These are phyloP conservation scores for Drosophila aldrichi DNA, from an alignment of 2,888 invertebrate species.

Conservation along the genomic window DNA sequence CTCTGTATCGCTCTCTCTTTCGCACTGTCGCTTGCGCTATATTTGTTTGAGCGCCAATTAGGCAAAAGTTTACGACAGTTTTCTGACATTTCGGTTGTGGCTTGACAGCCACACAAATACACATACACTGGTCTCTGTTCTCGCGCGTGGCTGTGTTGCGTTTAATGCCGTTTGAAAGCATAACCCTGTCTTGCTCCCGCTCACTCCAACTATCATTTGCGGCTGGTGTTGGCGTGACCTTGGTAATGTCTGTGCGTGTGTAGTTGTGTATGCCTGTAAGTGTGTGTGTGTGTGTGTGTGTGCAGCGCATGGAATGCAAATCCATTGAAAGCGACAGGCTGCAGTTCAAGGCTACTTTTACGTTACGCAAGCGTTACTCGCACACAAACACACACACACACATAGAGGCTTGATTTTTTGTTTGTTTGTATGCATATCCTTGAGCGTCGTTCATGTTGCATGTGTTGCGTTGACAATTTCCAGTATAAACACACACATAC, in stretches of 20 bases:
- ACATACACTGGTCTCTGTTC: neutral
- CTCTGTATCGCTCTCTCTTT: neutral
- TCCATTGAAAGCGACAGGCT: slow-evolving; percentile 80
- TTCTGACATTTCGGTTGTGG: slow-evolving; percentile 63
- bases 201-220: slow-evolving; percentile 48
- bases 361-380: slow-evolving; percentile 75
- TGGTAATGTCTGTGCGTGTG: slow-evolving; percentile 29
- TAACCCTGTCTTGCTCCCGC: slow-evolving; percentile 7
- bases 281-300: slow-evolving; percentile 23
- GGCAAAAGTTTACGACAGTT: slow-evolving; percentile 60
- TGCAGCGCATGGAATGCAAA: slow-evolving; percentile 74
- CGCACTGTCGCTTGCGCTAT: slow-evolving; percentile 26
- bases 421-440: slow-evolving; percentile 58
- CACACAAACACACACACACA: slow-evolving; percentile 34
- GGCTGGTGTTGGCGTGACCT: slow-evolving; percentile 50
- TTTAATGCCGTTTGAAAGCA: slow-evolving; percentile 12
- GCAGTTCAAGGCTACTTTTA: slow-evolving; percentile 81
- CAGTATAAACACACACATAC: neutral
- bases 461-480: slow-evolving; percentile 69
- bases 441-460: slow-evolving; percentile 65
- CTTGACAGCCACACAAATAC: slow-evolving; percentile 39
- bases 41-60: slow-evolving; percentile 63
- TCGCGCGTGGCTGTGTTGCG: slow-evolving; percentile 15
- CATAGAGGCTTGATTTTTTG: slow-evolving; percentile 15
- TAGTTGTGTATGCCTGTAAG: slow-evolving; percentile 16